A percentile compares a stretch with the other conserved stretches of the same genome.
phyloP scores from a whole-genome alignment of 2,888 invertebrate genomes.

The Trichogramma dendrolimi region DNA sequence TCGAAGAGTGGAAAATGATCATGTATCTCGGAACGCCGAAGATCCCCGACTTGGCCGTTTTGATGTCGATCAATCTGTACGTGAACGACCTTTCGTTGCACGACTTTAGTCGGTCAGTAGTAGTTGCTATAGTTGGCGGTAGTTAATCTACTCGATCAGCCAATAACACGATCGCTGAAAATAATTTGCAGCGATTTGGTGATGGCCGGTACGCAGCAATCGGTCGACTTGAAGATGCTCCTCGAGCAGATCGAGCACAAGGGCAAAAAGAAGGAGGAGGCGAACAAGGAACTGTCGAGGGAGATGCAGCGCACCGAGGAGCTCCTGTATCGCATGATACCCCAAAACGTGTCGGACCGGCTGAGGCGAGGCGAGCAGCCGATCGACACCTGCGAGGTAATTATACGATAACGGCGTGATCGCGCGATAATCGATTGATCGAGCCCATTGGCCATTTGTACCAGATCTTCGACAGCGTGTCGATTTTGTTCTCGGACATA shows the following conservation, averaged over 20 bases:
- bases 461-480: constrained; percentile 93
- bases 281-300: constrained; percentile 90
- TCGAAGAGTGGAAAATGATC: constrained; percentile 97
- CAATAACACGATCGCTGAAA: constrained; percentile 26
- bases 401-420: neutral
- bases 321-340: constrained; percentile 97
- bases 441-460: neutral
- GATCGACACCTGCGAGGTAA: constrained; percentile 93
- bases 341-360: constrained; percentile 93
- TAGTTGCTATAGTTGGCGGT: neutral
- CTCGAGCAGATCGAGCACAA: constrained; percentile 95
- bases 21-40: constrained; percentile 95
- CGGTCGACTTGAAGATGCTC: constrained; percentile 91
- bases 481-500: constrained; percentile 94
- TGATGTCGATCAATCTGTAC: constrained; percentile 88
- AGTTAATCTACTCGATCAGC: neutral
- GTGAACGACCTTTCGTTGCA: constrained; percentile 98
- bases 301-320: constrained; percentile 96
- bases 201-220: constrained; percentile 94
- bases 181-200: constrained; percentile 71
- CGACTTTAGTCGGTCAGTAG: constrained; percentile 82
- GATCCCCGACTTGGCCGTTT: constrained; percentile 89
- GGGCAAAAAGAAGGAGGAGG: constrained; percentile 91
- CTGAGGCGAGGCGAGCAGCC: constrained; percentile 89
- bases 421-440: neutral